Percentiles rank a stretch among this genome's conserved stretches.
These are phyloP conservation scores for Montifringilla adamsi DNA, from an alignment of 2,113 vertebrate species.

Conservation along the genomic window DNA sequence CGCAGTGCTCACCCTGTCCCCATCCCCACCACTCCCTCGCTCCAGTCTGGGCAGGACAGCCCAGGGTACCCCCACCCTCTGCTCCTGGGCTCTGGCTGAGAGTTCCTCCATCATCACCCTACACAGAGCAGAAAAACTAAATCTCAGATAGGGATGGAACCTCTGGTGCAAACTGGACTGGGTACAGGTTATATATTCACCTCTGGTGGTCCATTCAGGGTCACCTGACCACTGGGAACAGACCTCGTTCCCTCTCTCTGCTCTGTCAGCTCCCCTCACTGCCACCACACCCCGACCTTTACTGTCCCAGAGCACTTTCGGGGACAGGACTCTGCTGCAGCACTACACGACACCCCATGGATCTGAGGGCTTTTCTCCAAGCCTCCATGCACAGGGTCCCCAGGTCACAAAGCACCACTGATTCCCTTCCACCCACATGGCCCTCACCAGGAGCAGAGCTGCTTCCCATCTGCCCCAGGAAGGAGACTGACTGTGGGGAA, in stretches of 20 bases:
- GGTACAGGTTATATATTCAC: background rate
- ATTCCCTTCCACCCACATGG: background rate
- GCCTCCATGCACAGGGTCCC: background rate
- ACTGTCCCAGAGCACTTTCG: background rate
- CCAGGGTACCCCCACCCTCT: background rate
- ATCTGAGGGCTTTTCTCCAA: background rate
- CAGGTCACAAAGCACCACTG: rapidly evolving
- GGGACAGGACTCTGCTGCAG: background rate
- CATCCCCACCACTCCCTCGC: rapidly evolving
- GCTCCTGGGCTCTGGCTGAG: background rate
- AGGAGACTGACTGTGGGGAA: background rate
- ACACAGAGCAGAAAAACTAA: background rate
- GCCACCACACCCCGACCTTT: background rate
- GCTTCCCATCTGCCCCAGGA: rapidly evolving
- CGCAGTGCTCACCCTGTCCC: background rate
- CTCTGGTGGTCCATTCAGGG: background rate
- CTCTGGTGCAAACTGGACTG: background rate
- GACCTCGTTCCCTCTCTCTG: background rate
- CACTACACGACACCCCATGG: rapidly evolving
- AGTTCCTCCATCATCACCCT: background rate
- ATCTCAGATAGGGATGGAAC: background rate
- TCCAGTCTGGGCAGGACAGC: background rate
- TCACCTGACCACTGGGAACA: background rate
- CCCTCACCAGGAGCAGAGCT: background rate
- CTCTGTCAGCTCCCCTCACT: background rate